Conservation (phyloP, 2,797 vertebrate genomes). For the Malacoctenus gilli region DNA sequence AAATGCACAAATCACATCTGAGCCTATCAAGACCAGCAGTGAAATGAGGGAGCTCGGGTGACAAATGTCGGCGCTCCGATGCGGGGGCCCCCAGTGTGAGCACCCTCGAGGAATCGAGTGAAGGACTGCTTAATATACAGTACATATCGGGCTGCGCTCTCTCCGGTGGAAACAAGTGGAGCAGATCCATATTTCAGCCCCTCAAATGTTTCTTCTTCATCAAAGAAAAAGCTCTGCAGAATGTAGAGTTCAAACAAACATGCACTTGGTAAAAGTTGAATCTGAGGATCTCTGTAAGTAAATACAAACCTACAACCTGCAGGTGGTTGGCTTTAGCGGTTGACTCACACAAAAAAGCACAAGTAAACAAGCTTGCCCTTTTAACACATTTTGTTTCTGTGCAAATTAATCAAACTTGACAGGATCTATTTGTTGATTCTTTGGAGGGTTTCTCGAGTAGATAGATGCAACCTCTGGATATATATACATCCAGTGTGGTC, state of each 20-base stretch:
- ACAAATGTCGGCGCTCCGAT: conserved; percentile 41
- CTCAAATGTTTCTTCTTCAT: background rate
- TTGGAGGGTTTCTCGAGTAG: background rate
- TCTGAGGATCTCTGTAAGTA: no score
- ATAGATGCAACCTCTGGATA: no score
- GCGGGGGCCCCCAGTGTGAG: conserved; percentile 9
- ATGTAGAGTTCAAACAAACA: no score
- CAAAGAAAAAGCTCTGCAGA: conserved; percentile 3
- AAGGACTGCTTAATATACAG: conserved; percentile 23
- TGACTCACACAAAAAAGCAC: no score
- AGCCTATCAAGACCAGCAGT: conserved; percentile 40
- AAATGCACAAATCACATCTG: conserved; percentile 60
- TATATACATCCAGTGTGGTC: no score
- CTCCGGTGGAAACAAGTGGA: conserved; percentile 3
- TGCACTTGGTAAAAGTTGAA: no score
- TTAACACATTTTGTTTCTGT: background rate
- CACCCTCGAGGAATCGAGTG: conserved; percentile 32
- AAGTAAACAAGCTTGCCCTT: background rate
- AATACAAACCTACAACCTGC: background rate
- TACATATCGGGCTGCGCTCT: conserved; percentile 11
- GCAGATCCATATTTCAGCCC: conserved; percentile 3
- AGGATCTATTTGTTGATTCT: background rate
- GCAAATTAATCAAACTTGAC: background rate
- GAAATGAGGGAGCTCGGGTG: conserved; percentile 50
- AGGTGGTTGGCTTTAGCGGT: no score